Conservation (phyloP, 2,797 vertebrate genomes). For the Dicrostonyx torquatus region DNA sequence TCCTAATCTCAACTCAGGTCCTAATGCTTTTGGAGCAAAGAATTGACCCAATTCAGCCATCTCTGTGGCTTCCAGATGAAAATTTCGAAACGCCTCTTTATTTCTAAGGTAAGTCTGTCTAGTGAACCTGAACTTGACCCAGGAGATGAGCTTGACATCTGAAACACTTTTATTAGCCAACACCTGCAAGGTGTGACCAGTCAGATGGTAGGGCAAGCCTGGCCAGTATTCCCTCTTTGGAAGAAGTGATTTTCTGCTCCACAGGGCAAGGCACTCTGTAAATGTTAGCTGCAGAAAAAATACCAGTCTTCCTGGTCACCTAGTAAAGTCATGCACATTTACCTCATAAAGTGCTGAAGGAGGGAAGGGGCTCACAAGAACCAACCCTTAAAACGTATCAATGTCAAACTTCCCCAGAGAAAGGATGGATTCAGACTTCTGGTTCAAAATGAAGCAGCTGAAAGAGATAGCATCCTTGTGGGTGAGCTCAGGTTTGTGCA, state of each 20-base stretch:
- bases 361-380: background rate
- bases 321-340: background rate
- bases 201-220: background rate
- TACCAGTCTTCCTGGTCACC: background rate
- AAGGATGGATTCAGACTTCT: background rate
- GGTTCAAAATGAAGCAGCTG: background rate
- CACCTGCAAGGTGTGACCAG: background rate
- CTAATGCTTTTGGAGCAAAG: background rate
- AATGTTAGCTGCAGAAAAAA: slow-evolving; percentile 37
- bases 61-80: background rate
- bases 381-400: background rate
- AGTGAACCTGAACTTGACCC: background rate
- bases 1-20: background rate
- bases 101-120: background rate
- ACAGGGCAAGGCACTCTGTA: background rate
- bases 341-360: background rate
- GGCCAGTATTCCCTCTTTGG: background rate
- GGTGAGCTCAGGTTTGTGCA: background rate
- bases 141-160: background rate
- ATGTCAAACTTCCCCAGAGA: background rate
- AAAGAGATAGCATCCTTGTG: background rate
- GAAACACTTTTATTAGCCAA: background rate
- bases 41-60: background rate
- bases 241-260: slow-evolving; percentile 31
- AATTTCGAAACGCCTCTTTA: background rate